Evolutionary conservation across 2,113 vertebrate species (phyloP).

Genomic region (Passer domesticus): DNA sequence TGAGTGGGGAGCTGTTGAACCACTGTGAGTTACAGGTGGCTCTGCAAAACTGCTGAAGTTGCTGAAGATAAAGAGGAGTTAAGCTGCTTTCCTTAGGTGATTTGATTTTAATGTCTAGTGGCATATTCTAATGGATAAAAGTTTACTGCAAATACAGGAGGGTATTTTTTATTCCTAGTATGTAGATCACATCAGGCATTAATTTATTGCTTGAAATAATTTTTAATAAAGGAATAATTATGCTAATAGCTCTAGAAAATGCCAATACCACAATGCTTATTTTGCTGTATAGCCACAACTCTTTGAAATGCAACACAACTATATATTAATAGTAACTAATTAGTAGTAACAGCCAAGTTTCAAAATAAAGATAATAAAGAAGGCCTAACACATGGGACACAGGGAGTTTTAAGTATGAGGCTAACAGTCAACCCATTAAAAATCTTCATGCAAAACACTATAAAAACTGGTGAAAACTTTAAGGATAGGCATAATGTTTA

Average conservation of each 20-base stretch:
- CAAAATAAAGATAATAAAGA: background rate
- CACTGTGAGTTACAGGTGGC: constrained; percentile 24
- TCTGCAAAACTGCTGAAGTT: constrained; percentile 40
- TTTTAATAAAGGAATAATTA: background rate
- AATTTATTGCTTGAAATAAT: background rate
- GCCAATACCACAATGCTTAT: background rate
- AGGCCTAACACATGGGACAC: background rate
- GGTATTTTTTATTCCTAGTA: background rate
- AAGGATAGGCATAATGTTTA: background rate
- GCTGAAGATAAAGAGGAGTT: background rate
- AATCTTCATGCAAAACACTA: background rate
- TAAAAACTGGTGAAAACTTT: background rate
- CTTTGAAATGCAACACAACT: background rate
- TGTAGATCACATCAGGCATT: background rate
- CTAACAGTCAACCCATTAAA: background rate
- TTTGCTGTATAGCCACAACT: background rate
- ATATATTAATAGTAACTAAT: no score
- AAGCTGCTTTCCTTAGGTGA: constrained; percentile 41
- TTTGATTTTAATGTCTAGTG: background rate
- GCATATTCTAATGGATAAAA: background rate
- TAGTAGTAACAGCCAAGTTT: background rate
- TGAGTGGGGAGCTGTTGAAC: constrained; percentile 33
- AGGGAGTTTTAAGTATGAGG: background rate
- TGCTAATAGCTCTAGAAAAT: background rate
- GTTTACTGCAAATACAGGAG: background rate